Evolutionary conservation across 1,140 invertebrate species (phyloP), one percentile per base, ranked within the genome.

Genomic region (Eupeodes corollae): DNA sequence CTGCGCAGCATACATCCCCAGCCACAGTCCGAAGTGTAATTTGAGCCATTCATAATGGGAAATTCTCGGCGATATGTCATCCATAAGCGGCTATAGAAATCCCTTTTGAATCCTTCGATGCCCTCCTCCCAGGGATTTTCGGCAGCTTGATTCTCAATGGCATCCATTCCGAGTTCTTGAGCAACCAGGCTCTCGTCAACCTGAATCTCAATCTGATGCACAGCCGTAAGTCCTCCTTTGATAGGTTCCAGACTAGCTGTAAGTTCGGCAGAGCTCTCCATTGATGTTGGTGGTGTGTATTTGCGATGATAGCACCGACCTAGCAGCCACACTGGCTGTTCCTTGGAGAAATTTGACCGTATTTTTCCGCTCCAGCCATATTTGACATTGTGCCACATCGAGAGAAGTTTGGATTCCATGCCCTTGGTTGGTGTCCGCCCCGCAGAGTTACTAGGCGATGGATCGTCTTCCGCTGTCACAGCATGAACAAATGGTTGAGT

Each of bases 361-460:
- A 87, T 74, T 69, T 88, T 88, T 13, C 83, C 75, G 31, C 79
- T 80, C 83, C 81, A 86, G 77, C 86, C 87, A 71, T 90, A 91
- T 76, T 88, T 90, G 42, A 91, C 77, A 69, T 90, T 91, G 67
- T 90, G 89, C 88, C 88, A 91, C 77, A 88, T 83, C 38, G 86
- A 87, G 55, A 87, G 67, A 37, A 91, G 63, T 51, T 83, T 80
- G 14, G 82, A 86, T 68, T 89, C 88, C 49, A 90, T 78, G 73
- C 86, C 87, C 53, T 83, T 66, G 35, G 63, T 61, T 5, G 63
- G 63, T 35, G 63, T 66, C 3, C 63, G 62, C 37, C 54, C 60
- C 15, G 59, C 56, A 9, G 58, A 44, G 54, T 30, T 55, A 56
- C 31, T 32, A 42, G 16, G 16, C 37, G 18, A 14, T 61, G 53